A percentile compares a stretch with the other conserved stretches of the same genome.
phyloP scores from a whole-genome alignment of 2,797 vertebrate species.

The Hapalemur alaotrensis region DNA sequence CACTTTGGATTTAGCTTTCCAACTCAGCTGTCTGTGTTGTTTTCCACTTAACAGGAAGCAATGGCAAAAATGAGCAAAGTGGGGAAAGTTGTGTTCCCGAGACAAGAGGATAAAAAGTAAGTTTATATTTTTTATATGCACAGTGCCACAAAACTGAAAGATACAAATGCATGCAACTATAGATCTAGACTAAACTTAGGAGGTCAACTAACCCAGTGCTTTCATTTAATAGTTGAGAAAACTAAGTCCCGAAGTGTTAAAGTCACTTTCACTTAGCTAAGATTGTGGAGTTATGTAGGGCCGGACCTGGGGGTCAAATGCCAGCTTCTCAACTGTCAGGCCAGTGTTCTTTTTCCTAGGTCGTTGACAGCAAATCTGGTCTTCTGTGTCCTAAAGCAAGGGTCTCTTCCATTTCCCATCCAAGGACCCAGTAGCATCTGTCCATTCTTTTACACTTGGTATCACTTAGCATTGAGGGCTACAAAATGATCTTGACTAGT shows the following conservation, averaged over 20 bases:
- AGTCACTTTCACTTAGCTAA: background rate
- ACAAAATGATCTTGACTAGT: background rate
- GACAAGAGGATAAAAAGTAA: conserved; percentile 90
- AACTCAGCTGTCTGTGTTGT: conserved; percentile 75
- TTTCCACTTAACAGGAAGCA: conserved; percentile 90
- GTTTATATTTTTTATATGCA: background rate
- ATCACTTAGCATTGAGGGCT: background rate
- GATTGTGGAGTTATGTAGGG: background rate
- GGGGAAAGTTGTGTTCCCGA: conserved; percentile 90
- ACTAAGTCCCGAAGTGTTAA: background rate
- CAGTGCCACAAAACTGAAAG: background rate
- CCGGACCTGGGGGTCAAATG: background rate
- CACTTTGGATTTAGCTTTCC: conserved; percentile 78
- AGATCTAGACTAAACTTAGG: background rate
- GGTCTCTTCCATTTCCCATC: background rate
- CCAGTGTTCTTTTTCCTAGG: background rate
- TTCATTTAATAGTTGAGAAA: background rate
- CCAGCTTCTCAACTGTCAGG: background rate
- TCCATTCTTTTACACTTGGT: background rate
- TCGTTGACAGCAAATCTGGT: background rate
- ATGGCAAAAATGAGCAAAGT: conserved; percentile 94
- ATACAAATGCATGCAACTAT: background rate
- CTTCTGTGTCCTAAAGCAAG: background rate
- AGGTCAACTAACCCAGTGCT: background rate
- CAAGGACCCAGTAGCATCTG: background rate